Conservation (phyloP, 2,888 invertebrate species). For the Drosophila limbata region DNA sequence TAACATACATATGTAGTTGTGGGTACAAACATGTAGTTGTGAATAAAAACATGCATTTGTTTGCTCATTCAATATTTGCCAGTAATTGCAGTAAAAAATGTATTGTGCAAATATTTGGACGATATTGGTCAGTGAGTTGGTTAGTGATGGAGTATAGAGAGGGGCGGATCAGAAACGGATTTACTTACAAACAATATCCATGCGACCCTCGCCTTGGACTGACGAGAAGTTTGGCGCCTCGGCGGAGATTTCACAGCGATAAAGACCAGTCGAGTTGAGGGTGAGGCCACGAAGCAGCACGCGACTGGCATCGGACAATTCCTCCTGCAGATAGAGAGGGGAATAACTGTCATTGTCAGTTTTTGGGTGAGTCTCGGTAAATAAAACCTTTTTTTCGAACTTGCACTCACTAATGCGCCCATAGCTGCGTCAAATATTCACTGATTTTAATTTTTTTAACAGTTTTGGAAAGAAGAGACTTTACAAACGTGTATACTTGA, state of each 20-base stretch:
- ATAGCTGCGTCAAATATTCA: too few species aligned
- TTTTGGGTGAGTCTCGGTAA: background rate
- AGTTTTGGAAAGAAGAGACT: too few species aligned
- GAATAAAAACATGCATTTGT: constrained; percentile 28
- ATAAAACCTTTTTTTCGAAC: too few species aligned
- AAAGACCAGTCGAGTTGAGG: constrained; percentile 90
- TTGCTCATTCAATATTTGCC: constrained; percentile 62
- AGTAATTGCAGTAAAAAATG: constrained; percentile 58
- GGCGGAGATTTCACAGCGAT: constrained; percentile 92
- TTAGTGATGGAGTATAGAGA: constrained; percentile 15
- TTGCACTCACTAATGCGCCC: too few species aligned
- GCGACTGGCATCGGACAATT: constrained; percentile 89
- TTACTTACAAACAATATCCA: constrained; percentile 93
- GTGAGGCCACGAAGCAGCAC: constrained; percentile 89
- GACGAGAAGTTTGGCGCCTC: constrained; percentile 92
- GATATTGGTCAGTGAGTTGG: constrained; percentile 23
- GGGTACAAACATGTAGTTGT: background rate
- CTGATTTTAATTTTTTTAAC: too few species aligned
- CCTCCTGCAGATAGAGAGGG: constrained; percentile 86
- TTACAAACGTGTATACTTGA: too few species aligned
- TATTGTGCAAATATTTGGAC: constrained; percentile 56
- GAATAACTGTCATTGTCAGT: background rate
- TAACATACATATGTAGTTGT: constrained; percentile 4
- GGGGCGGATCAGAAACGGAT: background rate
- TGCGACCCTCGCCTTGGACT: constrained; percentile 90